Conservation (phyloP, 2,113 vertebrate species). For the Oncorhynchus nerka region DNA sequence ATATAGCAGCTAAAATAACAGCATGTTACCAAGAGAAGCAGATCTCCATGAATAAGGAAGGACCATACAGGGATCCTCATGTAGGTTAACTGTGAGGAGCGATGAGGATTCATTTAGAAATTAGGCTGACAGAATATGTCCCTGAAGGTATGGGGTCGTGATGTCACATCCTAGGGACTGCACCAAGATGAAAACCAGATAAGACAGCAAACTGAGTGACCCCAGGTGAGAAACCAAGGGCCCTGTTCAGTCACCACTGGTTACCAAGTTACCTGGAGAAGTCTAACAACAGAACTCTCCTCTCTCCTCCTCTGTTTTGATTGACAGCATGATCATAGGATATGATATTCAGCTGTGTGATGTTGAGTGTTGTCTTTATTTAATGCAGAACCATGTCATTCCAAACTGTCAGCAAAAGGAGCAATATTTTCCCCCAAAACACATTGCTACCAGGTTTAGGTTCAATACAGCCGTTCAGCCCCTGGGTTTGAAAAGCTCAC, state of each 20-base stretch:
- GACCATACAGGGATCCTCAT: slow-evolving; percentile 45
- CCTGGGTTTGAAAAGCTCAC: background rate
- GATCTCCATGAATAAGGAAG: slow-evolving; percentile 19
- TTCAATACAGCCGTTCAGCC: background rate
- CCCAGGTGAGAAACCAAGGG: too few species aligned
- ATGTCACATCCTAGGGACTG: slow-evolving; percentile 57
- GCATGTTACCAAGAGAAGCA: too few species aligned
- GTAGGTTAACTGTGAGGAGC: slow-evolving; percentile 50
- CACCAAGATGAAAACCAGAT: slow-evolving; percentile 17
- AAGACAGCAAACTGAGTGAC: background rate
- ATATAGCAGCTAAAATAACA: too few species aligned
- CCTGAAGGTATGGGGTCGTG: slow-evolving; percentile 44
- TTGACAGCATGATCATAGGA: too few species aligned
- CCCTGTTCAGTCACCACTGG: too few species aligned
- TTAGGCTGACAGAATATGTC: slow-evolving; percentile 65
- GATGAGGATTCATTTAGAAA: slow-evolving; percentile 68
- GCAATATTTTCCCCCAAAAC: background rate
- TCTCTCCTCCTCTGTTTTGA: too few species aligned
- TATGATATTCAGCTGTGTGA: too few species aligned
- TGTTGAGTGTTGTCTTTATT: too few species aligned
- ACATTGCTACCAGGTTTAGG: background rate
- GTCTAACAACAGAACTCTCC: too few species aligned
- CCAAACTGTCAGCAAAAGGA: background rate
- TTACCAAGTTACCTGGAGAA: too few species aligned
- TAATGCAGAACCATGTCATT: background rate